phyloP scores from a whole-genome alignment of 2,888 invertebrate genomes.

The Aporophyla nigra region DNA sequence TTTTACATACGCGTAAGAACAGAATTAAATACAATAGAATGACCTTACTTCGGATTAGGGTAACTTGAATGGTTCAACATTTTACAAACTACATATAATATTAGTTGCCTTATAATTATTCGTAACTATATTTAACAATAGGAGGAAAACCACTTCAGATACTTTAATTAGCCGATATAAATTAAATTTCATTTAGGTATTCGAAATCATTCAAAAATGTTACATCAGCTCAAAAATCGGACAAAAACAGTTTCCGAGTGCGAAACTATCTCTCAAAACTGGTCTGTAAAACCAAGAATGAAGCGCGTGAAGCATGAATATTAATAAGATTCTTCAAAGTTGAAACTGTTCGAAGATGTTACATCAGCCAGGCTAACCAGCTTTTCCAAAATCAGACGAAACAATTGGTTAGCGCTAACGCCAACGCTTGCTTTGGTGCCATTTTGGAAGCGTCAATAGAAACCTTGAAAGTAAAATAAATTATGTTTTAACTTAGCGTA shows the following conservation, averaged over 20 bases:
- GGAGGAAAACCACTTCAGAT: constrained; percentile 1
- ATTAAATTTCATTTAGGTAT: background rate
- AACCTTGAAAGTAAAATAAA: background rate
- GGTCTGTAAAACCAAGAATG: constrained; percentile 5
- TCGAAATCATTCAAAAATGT: constrained; percentile 28
- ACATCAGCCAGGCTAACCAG: constrained; percentile 20
- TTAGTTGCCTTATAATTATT: background rate
- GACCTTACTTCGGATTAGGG: constrained; percentile 27
- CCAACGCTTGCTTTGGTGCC: background rate
- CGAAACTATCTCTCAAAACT: constrained; percentile 38
- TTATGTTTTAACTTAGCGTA: background rate
- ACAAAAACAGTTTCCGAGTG: background rate
- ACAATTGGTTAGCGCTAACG: constrained; percentile 11
- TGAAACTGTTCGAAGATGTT: constrained; percentile 37
- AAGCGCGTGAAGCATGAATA: constrained; percentile 22
- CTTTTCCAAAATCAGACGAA: constrained; percentile 20
- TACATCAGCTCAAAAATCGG: constrained; percentile 40
- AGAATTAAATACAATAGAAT: constrained; percentile 16
- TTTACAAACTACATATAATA: background rate
- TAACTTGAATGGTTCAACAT: constrained; percentile 1
- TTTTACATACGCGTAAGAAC: constrained; percentile 29
- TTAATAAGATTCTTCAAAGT: constrained; percentile 9
- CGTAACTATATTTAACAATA: background rate
- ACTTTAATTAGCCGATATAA: background rate
- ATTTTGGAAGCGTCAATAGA: background rate